Base-by-base conservation (phyloP, 2,113 vertebrate species). In the Lepus americanus region DNA sequence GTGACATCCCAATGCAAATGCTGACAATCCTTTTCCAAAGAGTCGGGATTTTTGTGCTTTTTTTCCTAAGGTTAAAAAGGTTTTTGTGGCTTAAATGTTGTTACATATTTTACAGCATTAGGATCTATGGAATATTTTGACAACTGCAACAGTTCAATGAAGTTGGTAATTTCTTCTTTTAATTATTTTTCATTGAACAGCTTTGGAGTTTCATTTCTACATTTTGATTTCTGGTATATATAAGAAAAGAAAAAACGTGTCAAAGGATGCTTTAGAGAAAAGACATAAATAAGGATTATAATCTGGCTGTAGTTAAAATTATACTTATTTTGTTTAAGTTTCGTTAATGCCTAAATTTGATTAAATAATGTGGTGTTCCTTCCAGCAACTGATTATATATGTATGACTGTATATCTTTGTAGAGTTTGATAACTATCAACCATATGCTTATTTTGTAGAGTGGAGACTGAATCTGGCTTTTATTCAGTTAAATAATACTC, bases 31-130 rank as follows among this genome's bases (percentile, higher is more conserved):
- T 98, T 94, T 97, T 97, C 98, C 96, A 97, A 98, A 98, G 96
- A 97, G 97, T 98, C 98, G 97, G 98, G 95, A 98, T 98, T 97
- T 98, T 98, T 98, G 98, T 99, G 98, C 98, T 98, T 99, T 97
- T 98, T 98, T 97, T 98, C 98, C 96, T 97, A 98, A 98, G 97
- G 97, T 98, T 98, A 97, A 97, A 98, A 99, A 99, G 98, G 98
- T 98, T 98, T 98, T 98, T 99, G 98, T 99, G 99, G 98, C 99
- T 99, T 99, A 99, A 99, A 99, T 99, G 99, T 99, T 99, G 99
- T 99, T 99, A 99, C 99, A 98, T 99, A 99, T 99, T 99, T 99
- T 99, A 98, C 99, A 99, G 99, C 99, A 99, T 99, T 99, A 99
- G 99, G 99, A 99, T 99, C 99, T 99, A 98, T 99, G 99, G 99